Conservation (phyloP, 1,140 invertebrate genomes). For the Hermatobates lingyangjiaoensis region DNA sequence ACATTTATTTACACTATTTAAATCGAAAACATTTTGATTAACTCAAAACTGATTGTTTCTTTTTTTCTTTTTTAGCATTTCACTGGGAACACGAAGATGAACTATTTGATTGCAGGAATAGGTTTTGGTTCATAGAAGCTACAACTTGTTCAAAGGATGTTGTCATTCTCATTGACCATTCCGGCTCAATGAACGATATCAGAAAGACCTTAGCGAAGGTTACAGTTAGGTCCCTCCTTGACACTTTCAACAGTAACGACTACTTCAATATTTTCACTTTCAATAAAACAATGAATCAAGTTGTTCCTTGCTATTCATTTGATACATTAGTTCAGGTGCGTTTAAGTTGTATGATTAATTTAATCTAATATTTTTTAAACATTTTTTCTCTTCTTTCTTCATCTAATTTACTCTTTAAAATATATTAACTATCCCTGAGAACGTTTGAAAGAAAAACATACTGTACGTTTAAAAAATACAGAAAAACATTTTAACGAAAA, state of each 20-base stretch:
- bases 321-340: slow-evolving; percentile 48
- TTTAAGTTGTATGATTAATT: background rate
- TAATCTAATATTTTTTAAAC: background rate
- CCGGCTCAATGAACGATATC: slow-evolving; percentile 93
- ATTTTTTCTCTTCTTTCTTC: too few relatives aligned
- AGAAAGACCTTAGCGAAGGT: slow-evolving; percentile 53
- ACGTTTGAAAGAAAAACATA: too few relatives aligned
- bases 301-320: slow-evolving; percentile 57
- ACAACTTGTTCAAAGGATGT: slow-evolving; percentile 95
- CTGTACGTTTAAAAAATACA: too few relatives aligned
- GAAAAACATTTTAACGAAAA: too few relatives aligned
- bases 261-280: slow-evolving; percentile 83
- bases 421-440: background rate
- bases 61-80: slow-evolving; percentile 27
- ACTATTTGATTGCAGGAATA: slow-evolving; percentile 65
- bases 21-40: too few relatives aligned
- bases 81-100: slow-evolving; percentile 34
- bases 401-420: too few relatives aligned
- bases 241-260: slow-evolving; percentile 95
- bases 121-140: slow-evolving; percentile 91
- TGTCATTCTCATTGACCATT: slow-evolving; percentile 82
- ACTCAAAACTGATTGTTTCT: too few relatives aligned
- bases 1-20: too few relatives aligned
- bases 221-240: slow-evolving; percentile 70
- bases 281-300: slow-evolving; percentile 37